Evolutionary conservation across 2,797 vertebrate species (phyloP).

Genomic region (Anolis apletophallus): DNA sequence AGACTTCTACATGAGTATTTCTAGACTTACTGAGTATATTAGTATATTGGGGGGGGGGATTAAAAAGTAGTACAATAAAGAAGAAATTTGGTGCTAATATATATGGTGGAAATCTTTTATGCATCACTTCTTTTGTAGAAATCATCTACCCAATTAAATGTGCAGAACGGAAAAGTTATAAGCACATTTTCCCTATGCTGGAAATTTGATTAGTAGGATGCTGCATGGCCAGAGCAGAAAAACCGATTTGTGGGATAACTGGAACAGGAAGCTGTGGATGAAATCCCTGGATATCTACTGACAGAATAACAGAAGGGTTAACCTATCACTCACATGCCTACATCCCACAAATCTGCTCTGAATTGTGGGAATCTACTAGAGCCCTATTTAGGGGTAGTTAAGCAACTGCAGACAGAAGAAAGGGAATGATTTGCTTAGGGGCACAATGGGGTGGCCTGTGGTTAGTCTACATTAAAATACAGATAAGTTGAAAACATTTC

Average conservation of each 20-base stretch:
- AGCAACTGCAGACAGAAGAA: background rate
- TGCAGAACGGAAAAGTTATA: background rate
- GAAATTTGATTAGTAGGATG: background rate
- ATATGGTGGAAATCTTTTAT: background rate
- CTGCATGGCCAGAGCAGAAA: background rate
- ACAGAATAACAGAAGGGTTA: background rate
- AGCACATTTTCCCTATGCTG: background rate
- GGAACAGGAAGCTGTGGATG: background rate
- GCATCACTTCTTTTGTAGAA: background rate
- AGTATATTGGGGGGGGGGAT: background rate
- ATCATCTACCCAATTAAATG: background rate
- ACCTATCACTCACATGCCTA: background rate
- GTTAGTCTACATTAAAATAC: background rate
- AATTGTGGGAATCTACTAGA: background rate
- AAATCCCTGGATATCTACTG: background rate
- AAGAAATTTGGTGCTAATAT: background rate
- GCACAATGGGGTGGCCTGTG: background rate
- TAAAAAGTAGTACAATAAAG: background rate
- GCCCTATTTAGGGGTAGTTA: background rate
- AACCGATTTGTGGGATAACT: background rate
- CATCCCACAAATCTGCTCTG: background rate
- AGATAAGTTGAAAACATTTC: background rate
- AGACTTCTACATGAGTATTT: too few species aligned
- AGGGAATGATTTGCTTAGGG: background rate
- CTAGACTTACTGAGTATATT: background rate